Evolutionary conservation across 2,113 vertebrate genomes (phyloP), one percentile per base, ranked within the genome.

Genomic region (Trematomus loennbergii): DNA sequence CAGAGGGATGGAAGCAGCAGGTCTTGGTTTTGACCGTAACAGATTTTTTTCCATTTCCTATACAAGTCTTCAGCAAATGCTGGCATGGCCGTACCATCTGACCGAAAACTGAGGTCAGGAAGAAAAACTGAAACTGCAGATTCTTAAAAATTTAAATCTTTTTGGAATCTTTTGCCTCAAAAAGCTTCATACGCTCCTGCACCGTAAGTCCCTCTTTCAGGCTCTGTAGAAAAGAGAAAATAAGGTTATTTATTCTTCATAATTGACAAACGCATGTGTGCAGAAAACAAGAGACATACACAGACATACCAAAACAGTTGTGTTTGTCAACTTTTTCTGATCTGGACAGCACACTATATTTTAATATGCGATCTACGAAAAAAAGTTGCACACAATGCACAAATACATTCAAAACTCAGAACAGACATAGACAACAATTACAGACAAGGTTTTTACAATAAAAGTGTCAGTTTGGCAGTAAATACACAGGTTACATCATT

Each of bases 131-230:
- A 76, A 73, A 60, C 64, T 58, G 65, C 18, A 54, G 52, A 67
- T 54, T 80, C 50, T 72, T 45, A 40, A 53, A 91, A 79, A 10
- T 88, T 96, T 94, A 99, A 89, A 97, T 96, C 93, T 96, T 97
- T 95, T 96, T 97, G 93, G 96, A 96, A 95, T 97, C 96, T 95
- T 97, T 98, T 91, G 97, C 95, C 96, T 99, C 97, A 89, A 99
- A 99, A 88, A 99, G 97, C 95, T 98, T 99, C 96, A 98, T 96
- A 88, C 97, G 94, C 82, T 99, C 97, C 92, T 98, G 97, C 91
- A 99, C 97, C 0, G 97, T 98, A 87, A 99, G 93, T 93, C 97
- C 97, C 95, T 99, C 98, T 91, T 99, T 99, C 89, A 99, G 96
- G 95, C 98, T 99, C 97, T 98, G 95, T 50, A 33, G 25, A 80